These are phyloP conservation scores for Cephus rjabovi DNA, from an alignment of 2,888 invertebrate species.

Conservation along the genomic window DNA sequence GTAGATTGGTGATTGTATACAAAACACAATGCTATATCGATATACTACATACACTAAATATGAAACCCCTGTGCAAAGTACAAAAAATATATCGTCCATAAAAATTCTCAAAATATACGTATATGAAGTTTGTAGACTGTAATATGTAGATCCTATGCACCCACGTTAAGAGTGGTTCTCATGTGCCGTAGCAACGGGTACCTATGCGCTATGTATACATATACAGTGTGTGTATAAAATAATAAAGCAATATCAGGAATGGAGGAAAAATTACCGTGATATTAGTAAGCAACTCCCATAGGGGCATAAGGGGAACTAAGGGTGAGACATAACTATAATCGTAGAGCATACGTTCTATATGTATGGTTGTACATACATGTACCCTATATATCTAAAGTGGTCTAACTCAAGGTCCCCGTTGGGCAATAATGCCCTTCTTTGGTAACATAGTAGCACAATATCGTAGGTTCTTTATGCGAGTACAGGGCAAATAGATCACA, in stretches of 20 bases:
- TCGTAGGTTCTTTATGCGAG: slow-evolving; percentile 60
- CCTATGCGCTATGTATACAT: no score
- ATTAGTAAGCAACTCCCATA: slow-evolving; percentile 31
- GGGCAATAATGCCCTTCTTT: slow-evolving; percentile 63
- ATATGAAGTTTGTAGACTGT: neutral
- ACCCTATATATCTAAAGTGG: slow-evolving; percentile 20
- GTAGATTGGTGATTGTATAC: slow-evolving; percentile 27
- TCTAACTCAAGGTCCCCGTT: slow-evolving; percentile 60
- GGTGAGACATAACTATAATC: slow-evolving; percentile 13
- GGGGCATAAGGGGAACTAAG: neutral
- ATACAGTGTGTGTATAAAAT: slow-evolving; percentile 30
- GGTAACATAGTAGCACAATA: slow-evolving; percentile 61
- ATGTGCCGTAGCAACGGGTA: no score
- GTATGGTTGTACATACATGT: slow-evolving; percentile 1
- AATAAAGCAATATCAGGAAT: slow-evolving; percentile 54
- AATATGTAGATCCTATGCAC: no score
- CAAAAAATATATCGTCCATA: no score
- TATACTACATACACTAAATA: neutral
- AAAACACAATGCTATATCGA: neutral
- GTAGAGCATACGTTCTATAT: no score
- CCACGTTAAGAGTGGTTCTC: no score
- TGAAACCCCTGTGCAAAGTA: no score
- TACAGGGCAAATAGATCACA: slow-evolving; percentile 66
- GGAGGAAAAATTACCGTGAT: slow-evolving; percentile 50
- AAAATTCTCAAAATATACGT: slow-evolving; percentile 13